Percentiles rank a stretch among this genome's conserved stretches.
Conservation (phyloP, 1,140 invertebrate genomes). For the Nymphalis io region DNA sequence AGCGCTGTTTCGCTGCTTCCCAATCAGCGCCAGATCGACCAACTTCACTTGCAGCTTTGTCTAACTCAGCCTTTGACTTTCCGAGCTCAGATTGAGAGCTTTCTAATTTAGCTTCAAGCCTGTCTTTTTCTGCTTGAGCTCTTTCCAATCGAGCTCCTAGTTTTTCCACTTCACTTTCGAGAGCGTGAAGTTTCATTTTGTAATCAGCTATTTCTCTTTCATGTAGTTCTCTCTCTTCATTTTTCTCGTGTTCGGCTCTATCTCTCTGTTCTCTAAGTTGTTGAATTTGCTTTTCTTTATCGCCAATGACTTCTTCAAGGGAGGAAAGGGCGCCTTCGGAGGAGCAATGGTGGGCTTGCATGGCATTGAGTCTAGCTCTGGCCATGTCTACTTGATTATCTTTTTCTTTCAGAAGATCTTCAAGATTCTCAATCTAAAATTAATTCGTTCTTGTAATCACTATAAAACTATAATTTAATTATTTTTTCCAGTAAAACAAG, state of each 20-base stretch:
- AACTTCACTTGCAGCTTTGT: conserved; percentile 94
- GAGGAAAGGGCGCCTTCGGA: conserved; percentile 95
- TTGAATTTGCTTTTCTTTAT: conserved; percentile 98
- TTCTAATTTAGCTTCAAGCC: conserved; percentile 94
- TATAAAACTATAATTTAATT: background rate
- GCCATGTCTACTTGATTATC: conserved; percentile 99
- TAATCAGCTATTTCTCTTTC: conserved; percentile 96
- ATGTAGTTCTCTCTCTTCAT: conserved; percentile 96
- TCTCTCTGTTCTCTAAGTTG: conserved; percentile 94
- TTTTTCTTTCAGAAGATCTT: conserved; percentile 98
- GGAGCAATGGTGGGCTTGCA: conserved; percentile 96
- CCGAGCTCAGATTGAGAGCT: conserved; percentile 95
- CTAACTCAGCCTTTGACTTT: conserved; percentile 95
- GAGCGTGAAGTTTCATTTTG: conserved; percentile 94
- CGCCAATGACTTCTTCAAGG: conserved; percentile 96
- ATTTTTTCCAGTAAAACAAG: background rate
- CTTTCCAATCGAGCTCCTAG: conserved; percentile 92
- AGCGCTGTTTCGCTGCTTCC: conserved; percentile 93
- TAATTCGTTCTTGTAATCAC: conserved; percentile 2
- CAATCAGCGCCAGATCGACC: conserved; percentile 93
- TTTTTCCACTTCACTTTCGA: conserved; percentile 96
- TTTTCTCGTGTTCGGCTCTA: conserved; percentile 96
- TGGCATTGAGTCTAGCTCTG: conserved; percentile 91
- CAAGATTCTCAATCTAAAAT: conserved; percentile 96
- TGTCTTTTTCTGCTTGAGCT: conserved; percentile 93